Percentiles rank a stretch among this genome's conserved stretches.
Conservation (phyloP, 2,797 vertebrate species). For the Halcyon smyrnensis region DNA sequence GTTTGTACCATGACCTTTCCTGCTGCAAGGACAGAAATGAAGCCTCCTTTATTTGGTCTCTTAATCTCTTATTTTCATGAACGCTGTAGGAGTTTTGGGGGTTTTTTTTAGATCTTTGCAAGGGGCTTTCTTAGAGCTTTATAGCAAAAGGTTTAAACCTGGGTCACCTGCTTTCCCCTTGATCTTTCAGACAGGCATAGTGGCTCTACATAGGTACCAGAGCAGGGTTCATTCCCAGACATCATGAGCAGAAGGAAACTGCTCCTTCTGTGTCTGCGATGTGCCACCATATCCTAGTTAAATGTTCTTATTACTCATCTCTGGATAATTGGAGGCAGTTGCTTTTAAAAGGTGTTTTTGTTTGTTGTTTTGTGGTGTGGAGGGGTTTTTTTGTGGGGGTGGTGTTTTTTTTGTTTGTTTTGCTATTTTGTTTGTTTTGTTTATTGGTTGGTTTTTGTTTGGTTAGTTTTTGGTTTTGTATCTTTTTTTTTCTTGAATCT, state of each 20-base stretch:
- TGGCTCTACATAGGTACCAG: not conserved
- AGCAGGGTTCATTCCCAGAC: not conserved
- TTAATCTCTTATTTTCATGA: conserved; percentile 19
- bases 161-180: not conserved
- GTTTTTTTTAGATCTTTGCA: not conserved
- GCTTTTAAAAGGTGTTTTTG: not conserved
- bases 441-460: no score
- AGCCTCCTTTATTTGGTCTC: not conserved
- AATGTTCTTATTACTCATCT: not conserved
- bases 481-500: not conserved
- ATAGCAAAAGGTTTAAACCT: conserved; percentile 5
- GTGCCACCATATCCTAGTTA: not conserved
- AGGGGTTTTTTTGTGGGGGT: not conserved
- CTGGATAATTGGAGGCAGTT: not conserved
- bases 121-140: not conserved
- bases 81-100: not conserved
- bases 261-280: not conserved
- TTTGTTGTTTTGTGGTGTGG: no score
- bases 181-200: not conserved
- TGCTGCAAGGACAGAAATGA: conserved; percentile 7
- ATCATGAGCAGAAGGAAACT: not conserved
- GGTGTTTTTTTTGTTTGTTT: no score
- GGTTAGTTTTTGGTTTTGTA: no score
- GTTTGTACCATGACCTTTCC: conserved; percentile 2
- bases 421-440: not conserved